Evolutionary conservation across 1,140 invertebrate species (phyloP).

Genomic region (Mya arenaria): DNA sequence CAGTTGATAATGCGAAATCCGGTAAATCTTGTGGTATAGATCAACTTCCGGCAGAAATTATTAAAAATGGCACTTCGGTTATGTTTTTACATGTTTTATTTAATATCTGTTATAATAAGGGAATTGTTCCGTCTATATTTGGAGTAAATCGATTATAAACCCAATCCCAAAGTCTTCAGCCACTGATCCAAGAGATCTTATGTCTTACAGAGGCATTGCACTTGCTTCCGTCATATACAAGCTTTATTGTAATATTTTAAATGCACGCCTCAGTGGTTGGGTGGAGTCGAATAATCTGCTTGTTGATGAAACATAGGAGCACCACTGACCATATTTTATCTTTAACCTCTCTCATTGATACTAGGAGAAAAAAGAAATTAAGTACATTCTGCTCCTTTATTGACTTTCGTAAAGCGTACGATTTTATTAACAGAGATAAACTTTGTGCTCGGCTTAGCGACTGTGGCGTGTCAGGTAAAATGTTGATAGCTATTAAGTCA

Average conservation of each 20-base stretch:
- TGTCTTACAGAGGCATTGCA: slow-evolving; percentile 52
- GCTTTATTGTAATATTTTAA: slow-evolving; percentile 40
- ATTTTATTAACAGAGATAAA: slow-evolving; percentile 12
- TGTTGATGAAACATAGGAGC: slow-evolving; percentile 23
- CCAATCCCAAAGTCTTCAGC: slow-evolving; percentile 40
- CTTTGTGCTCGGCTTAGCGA: not conserved
- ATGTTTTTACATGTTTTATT: slow-evolving; percentile 20
- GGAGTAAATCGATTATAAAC: slow-evolving; percentile 35
- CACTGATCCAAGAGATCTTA: slow-evolving; percentile 31
- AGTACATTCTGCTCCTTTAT: slow-evolving; percentile 9
- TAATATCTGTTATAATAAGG: slow-evolving; percentile 21
- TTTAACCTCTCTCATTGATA: slow-evolving; percentile 15
- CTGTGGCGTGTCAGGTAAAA: slow-evolving; percentile 14
- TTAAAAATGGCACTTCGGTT: slow-evolving; percentile 13
- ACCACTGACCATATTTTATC: slow-evolving; percentile 16
- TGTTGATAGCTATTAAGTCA: not conserved
- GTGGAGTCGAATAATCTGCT: slow-evolving; percentile 2
- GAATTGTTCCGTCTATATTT: slow-evolving; percentile 19
- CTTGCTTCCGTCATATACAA: slow-evolving; percentile 36
- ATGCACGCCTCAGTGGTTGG: slow-evolving; percentile 19
- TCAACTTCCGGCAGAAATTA: not conserved
- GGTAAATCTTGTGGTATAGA: not conserved
- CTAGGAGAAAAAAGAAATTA: not conserved
- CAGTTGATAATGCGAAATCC: slow-evolving; percentile 1
- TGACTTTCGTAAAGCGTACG: slow-evolving; percentile 26